Evolutionary conservation across 2,888 invertebrate species (phyloP).

Genomic region (Clepsis dumicolana): DNA sequence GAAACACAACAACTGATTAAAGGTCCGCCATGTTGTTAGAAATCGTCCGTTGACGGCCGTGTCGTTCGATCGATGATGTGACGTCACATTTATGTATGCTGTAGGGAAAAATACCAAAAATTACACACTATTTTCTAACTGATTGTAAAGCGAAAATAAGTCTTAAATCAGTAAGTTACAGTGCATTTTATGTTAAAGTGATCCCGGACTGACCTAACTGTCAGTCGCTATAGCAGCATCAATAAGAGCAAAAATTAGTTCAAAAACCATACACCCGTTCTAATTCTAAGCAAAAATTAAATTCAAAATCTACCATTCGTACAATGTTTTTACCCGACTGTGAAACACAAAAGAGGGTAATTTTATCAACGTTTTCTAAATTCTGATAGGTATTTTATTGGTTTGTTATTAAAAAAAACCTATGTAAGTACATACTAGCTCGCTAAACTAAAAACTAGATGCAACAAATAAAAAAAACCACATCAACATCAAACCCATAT

Average conservation of each 20-base stretch:
- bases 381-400: too few relatives aligned
- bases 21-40: constrained; percentile 80
- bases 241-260: not conserved
- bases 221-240: not conserved
- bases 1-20: constrained; percentile 66
- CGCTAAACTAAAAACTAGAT: not conserved
- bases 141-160: not conserved
- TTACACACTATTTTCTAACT: not conserved
- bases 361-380: too few relatives aligned
- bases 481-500: too few relatives aligned
- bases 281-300: not conserved
- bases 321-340: not conserved
- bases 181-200: not conserved
- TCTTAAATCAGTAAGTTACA: fast-evolving
- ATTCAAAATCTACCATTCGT: not conserved
- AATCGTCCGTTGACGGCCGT: constrained; percentile 47
- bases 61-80: constrained; percentile 53
- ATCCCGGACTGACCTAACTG: too few relatives aligned
- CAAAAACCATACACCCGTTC: constrained; percentile 24
- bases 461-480: not conserved
- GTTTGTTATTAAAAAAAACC: too few relatives aligned
- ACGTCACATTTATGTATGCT: constrained; percentile 46
- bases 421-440: too few relatives aligned
- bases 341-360: too few relatives aligned
- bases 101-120: not conserved